These are phyloP conservation scores for Drosophila obscura DNA, from an alignment of 1,140 invertebrate genomes.

Conservation along the genomic window DNA sequence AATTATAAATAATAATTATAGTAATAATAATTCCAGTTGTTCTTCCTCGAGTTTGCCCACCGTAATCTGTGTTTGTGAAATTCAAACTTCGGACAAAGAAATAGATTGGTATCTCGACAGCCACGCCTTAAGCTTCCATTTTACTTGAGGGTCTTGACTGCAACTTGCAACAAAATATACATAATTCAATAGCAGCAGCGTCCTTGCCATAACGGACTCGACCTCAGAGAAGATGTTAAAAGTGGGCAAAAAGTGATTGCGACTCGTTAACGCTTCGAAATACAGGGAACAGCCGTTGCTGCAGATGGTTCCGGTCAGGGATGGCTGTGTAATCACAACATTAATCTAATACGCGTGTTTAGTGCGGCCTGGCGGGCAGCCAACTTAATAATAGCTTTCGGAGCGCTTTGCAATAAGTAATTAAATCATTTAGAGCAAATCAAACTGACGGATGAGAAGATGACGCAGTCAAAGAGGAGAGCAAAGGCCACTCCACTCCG, in stretches of 20 bases:
- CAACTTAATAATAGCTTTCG: slow-evolving; percentile 66
- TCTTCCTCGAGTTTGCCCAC: background rate
- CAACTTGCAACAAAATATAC: slow-evolving; percentile 66
- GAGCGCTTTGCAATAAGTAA: slow-evolving; percentile 59
- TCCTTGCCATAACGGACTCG: slow-evolving; percentile 14
- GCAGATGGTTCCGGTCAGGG: background rate
- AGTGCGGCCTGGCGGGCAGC: slow-evolving; percentile 49
- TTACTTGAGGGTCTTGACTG: slow-evolving; percentile 37
- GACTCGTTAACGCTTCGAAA: slow-evolving; percentile 64
- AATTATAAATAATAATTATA: background rate
- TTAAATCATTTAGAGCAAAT: slow-evolving; percentile 75
- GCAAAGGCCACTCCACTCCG: background rate
- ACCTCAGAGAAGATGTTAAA: slow-evolving; percentile 27
- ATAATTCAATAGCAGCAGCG: slow-evolving; percentile 65
- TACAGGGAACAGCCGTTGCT: background rate
- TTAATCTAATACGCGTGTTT: slow-evolving; percentile 71
- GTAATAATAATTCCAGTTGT: slow-evolving; percentile 31
- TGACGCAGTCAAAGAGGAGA: background rate
- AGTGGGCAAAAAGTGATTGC: slow-evolving; percentile 60
- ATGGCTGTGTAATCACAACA: slow-evolving; percentile 58
- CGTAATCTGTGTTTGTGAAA: no score
- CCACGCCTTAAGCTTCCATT: slow-evolving; percentile 16
- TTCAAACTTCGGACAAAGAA: slow-evolving; percentile 20
- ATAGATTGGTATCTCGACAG: slow-evolving; percentile 53
- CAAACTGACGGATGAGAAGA: slow-evolving; percentile 24